phyloP scores from a whole-genome alignment of 2,113 vertebrate species.

The Isurus oxyrinchus region DNA sequence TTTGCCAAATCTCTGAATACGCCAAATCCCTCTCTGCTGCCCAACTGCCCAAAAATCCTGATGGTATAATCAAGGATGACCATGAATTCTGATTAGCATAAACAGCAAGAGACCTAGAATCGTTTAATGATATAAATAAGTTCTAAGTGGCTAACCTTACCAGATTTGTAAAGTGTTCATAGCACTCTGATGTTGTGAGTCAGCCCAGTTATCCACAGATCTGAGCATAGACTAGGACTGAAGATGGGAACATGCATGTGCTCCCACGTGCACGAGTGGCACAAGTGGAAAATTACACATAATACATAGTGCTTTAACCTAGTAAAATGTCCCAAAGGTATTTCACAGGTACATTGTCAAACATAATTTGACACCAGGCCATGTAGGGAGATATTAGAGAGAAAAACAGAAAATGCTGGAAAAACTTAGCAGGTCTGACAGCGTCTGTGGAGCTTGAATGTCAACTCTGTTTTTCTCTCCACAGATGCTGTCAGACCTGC shows the following conservation, averaged over 20 bases:
- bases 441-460: no score
- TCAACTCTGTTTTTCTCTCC: no score
- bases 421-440: no score
- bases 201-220: background rate
- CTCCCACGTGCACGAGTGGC: background rate
- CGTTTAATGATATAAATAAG: background rate
- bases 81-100: background rate
- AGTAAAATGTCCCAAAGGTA: no score
- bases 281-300: background rate
- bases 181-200: background rate
- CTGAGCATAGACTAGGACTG: background rate
- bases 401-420: no score
- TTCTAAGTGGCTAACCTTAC: background rate
- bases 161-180: background rate
- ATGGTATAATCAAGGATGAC: background rate
- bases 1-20: no score
- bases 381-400: no score
- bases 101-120: background rate
- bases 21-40: no score
- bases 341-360: no score
- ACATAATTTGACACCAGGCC: no score
- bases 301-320: background rate
- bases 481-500: no score
- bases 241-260: background rate
- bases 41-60: no score